Percentiles rank a stretch among this genome's conserved stretches.
Conservation (phyloP, 2,113 vertebrate genomes). For the Gobius niger region DNA sequence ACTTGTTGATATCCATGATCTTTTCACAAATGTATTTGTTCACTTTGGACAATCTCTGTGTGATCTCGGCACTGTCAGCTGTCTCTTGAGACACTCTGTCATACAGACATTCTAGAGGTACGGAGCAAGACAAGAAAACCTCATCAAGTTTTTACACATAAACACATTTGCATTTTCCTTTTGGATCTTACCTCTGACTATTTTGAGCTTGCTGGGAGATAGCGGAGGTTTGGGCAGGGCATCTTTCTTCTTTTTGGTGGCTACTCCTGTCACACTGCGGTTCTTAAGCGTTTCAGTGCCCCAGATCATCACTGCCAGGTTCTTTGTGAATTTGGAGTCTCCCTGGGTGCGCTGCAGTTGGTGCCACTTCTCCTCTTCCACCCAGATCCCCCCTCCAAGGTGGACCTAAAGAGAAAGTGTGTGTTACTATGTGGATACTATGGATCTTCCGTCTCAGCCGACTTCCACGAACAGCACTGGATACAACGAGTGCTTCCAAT, state of each 20-base stretch:
- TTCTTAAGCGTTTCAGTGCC: constrained; percentile 99
- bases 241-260: constrained; percentile 99
- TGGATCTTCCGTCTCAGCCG: too few relatives aligned
- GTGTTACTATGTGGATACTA: not conserved
- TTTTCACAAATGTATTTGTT: constrained; percentile 99
- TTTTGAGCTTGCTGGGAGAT: constrained; percentile 98
- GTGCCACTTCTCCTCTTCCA: constrained; percentile 99
- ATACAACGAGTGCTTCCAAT: too few relatives aligned
- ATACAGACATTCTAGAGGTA: constrained; percentile 92
- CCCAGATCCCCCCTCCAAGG: constrained; percentile 97
- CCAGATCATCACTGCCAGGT: constrained; percentile 99
- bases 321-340: constrained; percentile 99
- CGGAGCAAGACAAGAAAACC: constrained; percentile 33
- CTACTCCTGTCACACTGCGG: constrained; percentile 96
- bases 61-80: constrained; percentile 96
- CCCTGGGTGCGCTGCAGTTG: constrained; percentile 98
- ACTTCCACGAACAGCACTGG: too few relatives aligned
- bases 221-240: constrained; percentile 96
- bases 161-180: not conserved
- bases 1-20: constrained; percentile 99
- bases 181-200: constrained; percentile 88
- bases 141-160: constrained; percentile 11
- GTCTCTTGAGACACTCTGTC: constrained; percentile 99
- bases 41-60: constrained; percentile 99
- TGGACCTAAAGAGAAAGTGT: constrained; percentile 83